phyloP scores from a whole-genome alignment of 2,797 vertebrate species.

The Acanthiza pusilla region DNA sequence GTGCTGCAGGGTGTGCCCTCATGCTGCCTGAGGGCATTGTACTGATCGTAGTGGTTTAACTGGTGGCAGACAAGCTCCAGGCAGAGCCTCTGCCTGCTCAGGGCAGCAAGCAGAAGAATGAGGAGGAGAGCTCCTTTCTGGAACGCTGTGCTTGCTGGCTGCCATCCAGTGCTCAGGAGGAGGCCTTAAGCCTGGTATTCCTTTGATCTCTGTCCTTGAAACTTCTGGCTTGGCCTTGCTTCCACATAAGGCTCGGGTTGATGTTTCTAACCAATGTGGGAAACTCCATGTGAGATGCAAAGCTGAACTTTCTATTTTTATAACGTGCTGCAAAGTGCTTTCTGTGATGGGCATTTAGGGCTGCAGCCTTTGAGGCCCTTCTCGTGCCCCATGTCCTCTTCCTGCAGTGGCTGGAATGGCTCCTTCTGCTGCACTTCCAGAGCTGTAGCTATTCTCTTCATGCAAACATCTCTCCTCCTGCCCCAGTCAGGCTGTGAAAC shows the following conservation, averaged over 20 bases:
- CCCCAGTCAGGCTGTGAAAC: not conserved
- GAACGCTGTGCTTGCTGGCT: not conserved
- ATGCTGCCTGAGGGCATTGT: not conserved
- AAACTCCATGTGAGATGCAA: fast-evolving
- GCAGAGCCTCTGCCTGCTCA: not conserved
- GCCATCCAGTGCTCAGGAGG: not conserved
- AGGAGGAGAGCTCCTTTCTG: not conserved
- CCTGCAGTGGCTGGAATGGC: not conserved
- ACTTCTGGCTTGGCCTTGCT: not conserved
- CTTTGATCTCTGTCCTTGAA: not conserved
- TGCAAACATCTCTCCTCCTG: not conserved
- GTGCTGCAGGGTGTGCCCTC: not conserved
- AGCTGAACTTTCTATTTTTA: not conserved
- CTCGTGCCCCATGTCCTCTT: not conserved
- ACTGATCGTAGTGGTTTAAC: not conserved
- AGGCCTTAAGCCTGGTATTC: not conserved
- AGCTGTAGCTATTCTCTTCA: not conserved
- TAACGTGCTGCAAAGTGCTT: not conserved
- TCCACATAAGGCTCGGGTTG: not conserved
- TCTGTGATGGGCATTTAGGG: not conserved
- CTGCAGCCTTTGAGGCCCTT: not conserved
- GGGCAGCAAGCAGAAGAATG: not conserved
- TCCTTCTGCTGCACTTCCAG: not conserved
- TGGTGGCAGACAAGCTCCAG: not conserved
- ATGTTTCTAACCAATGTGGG: not conserved